A percentile compares a stretch with the other conserved stretches of the same genome.
These are phyloP conservation scores for Dorcus parallelipipedus DNA, from an alignment of 2,888 invertebrate genomes.

Conservation along the genomic window DNA sequence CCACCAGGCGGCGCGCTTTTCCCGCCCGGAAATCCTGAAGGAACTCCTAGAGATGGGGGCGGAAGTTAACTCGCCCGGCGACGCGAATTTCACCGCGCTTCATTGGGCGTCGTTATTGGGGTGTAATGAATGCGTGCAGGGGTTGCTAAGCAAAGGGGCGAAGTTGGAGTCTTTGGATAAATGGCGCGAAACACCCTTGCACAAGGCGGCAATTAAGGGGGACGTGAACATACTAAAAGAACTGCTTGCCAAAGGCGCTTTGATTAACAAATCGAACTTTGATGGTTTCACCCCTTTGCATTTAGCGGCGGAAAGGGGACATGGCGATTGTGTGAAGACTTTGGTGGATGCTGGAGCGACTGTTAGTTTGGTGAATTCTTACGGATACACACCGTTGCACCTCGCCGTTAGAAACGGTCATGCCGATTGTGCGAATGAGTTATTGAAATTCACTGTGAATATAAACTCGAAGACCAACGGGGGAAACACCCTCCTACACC, in stretches of 20 bases:
- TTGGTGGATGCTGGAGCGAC: neutral
- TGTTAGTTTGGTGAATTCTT: neutral
- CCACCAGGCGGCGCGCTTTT: too few species aligned
- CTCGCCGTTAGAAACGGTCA: neutral
- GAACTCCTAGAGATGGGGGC: too few species aligned
- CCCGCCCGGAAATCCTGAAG: too few species aligned
- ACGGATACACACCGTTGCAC: neutral
- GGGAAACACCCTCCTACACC: too few species aligned
- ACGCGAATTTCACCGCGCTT: too few species aligned
- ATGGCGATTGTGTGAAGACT: neutral
- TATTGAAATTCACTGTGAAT: too few species aligned
- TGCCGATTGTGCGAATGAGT: too few species aligned
- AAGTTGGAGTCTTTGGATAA: neutral
- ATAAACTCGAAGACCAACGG: too few species aligned
- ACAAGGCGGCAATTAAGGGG: neutral
- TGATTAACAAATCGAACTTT: neutral
- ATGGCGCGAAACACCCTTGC: neutral
- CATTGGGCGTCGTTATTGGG: too few species aligned
- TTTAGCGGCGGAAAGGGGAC: neutral
- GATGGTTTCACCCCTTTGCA: neutral
- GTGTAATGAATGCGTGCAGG: neutral
- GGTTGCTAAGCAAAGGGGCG: neutral
- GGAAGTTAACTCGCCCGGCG: too few species aligned
- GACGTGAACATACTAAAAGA: neutral
- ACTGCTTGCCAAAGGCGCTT: neutral